Evolutionary conservation across 2,888 invertebrate genomes (phyloP).

Genomic region (Drosophila barbarae): DNA sequence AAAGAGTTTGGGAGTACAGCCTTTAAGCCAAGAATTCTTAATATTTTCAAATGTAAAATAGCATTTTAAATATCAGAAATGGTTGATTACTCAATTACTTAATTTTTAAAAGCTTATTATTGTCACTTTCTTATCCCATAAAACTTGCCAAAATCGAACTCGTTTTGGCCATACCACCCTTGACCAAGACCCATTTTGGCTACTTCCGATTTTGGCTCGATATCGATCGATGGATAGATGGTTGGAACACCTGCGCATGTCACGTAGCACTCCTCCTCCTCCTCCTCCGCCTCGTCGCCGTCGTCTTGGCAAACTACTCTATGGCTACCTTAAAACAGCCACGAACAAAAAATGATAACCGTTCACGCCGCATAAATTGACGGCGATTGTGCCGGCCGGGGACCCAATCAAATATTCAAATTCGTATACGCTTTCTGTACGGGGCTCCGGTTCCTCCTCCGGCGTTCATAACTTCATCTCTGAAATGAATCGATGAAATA

Average conservation of each 20-base stretch:
- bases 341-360: conserved; percentile 52
- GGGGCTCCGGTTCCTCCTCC: conserved; percentile 55
- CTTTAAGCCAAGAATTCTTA: neutral
- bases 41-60: neutral
- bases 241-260: conserved; percentile 64
- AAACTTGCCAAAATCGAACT: neutral
- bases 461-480: conserved; percentile 74
- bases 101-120: neutral
- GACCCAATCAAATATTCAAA: conserved; percentile 76
- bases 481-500: conserved; percentile 76
- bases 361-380: conserved; percentile 75
- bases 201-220: conserved; percentile 42
- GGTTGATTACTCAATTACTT: too few relatives aligned
- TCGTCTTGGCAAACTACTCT: conserved; percentile 24
- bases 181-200: conserved; percentile 65
- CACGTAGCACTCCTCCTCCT: conserved; percentile 52
- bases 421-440: conserved; percentile 42
- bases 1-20: too few relatives aligned
- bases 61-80: neutral
- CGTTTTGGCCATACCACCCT: conserved; percentile 39
- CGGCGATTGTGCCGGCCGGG: conserved; percentile 62
- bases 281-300: too few relatives aligned
- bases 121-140: neutral
- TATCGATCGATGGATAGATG: conserved; percentile 23
- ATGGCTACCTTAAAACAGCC: conserved; percentile 35